These are phyloP conservation scores for Brachymystax lenok DNA, from an alignment of 2,797 vertebrate species.

Conservation along the genomic window DNA sequence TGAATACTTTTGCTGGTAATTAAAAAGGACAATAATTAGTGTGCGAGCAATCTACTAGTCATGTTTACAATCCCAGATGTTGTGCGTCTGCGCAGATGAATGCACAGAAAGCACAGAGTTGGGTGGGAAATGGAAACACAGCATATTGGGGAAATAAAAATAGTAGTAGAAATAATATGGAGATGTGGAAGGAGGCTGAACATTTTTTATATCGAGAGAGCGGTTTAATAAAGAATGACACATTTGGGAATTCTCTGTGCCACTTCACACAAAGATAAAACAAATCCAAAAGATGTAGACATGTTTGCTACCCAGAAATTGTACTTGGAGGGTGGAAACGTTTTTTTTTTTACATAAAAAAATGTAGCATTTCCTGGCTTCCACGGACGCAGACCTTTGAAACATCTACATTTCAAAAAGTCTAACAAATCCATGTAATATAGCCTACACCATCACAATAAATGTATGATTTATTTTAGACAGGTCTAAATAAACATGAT, in stretches of 20 bases:
- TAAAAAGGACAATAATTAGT: conserved; percentile 76
- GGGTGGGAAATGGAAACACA: conserved; percentile 8
- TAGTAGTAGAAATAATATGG: conserved; percentile 8
- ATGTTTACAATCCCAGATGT: conserved; percentile 20
- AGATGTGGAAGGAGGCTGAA: not conserved
- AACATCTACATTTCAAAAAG: too few species aligned
- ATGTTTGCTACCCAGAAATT: conserved; percentile 57
- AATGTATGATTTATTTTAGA: too few species aligned
- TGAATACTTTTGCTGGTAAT: conserved; percentile 59
- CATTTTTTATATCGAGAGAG: conserved; percentile 3
- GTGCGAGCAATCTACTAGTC: conserved; percentile 15
- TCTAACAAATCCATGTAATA: too few species aligned
- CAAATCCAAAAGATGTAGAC: conserved; percentile 57
- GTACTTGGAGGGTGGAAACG: conserved; percentile 50
- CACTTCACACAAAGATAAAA: conserved; percentile 26
- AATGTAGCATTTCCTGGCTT: too few species aligned
- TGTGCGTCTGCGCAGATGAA: conserved; percentile 18
- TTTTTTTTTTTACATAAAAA: conserved; percentile 9
- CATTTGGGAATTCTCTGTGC: conserved; percentile 27
- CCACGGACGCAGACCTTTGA: too few species aligned
- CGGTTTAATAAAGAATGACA: conserved; percentile 7
- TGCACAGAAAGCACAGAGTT: conserved; percentile 28
- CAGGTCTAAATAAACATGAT: too few species aligned
- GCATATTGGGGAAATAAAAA: not conserved
- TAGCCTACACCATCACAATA: too few species aligned